Evolutionary conservation across 2,888 invertebrate species (phyloP), one percentile per base, ranked within the genome.

Genomic region (Polydesmus complanatus): DNA sequence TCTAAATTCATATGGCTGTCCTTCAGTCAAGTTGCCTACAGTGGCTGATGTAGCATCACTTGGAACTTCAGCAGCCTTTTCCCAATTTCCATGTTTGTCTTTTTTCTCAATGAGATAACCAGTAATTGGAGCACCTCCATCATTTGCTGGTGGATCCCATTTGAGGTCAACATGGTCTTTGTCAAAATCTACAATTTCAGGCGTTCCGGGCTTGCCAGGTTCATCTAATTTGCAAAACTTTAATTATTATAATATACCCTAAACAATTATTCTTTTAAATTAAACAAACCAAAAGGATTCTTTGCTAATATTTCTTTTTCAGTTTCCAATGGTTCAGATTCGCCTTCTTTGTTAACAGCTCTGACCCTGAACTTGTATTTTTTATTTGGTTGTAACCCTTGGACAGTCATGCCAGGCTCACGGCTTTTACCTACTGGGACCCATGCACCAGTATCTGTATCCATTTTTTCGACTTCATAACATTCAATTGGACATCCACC

Each of bases 161-260:
- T 85, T 84, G 68, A 95, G 81, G 74, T 94, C 93, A 64, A 94
- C 91, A 73, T 88, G 90, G 76, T 95, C 92, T 71, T 87, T 90
- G 76, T 95, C 94, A 93, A 93, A 95, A 74, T 95, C 94, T 48
- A 86, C 82, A 21, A 89, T 81, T 70, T 93, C 91, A 2, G 94
- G 94, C 60, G 85, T 85, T 51, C 91, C 90, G 65, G 93, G 89
- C 68, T 90, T 84, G 66, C 88, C 92, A 66, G 95, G 94, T 73
- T 90, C 90, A 74, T 95, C 91, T 92, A 73, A 37, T 55, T 19
- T 23, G 37, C 27, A 61, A 27, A n/a, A n/a, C n/a, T n/a, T n/a
- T n/a, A n/a, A n/a, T n/a, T n/a, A n/a, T n/a, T n/a, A n/a, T n/a
- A n/a, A n/a, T n/a, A n/a, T n/a, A n/a, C n/a, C n/a, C n/a, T n/a